phyloP scores from a whole-genome alignment of 2,113 vertebrate genomes.

The Collichthys lucidus region DNA sequence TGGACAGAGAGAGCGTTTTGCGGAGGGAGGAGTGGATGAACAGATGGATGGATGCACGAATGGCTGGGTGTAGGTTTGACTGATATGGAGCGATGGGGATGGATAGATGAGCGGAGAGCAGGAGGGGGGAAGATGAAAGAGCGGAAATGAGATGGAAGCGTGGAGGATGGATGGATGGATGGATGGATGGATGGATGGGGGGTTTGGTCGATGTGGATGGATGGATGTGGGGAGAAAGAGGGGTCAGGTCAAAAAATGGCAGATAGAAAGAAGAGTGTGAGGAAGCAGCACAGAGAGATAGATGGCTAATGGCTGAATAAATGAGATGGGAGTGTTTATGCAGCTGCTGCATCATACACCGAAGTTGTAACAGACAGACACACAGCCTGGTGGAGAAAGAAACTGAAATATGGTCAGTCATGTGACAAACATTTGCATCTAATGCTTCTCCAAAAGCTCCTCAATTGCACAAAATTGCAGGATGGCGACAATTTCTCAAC shows the following conservation, averaged over 20 bases:
- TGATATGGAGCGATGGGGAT: conserved; percentile 12
- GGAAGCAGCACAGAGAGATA: neutral
- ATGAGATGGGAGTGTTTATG: conserved; percentile 40
- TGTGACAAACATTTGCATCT: conserved; percentile 27
- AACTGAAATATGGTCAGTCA: neutral
- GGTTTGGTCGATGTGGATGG: neutral
- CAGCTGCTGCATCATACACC: conserved; percentile 16
- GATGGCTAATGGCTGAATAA: conserved; percentile 31
- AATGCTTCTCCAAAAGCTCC: neutral
- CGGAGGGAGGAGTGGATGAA: conserved; percentile 10
- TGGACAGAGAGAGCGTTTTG: conserved; percentile 29
- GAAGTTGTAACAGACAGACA: neutral
- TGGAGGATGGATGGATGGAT: neutral
- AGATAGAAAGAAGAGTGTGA: conserved; percentile 19
- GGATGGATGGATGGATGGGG: conserved; percentile 26
- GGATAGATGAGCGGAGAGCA: conserved; percentile 37
- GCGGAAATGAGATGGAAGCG: conserved; percentile 43
- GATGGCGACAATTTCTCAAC: conserved; percentile 22
- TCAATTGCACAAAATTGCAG: neutral
- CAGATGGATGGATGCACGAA: conserved; percentile 39
- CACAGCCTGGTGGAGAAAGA: neutral
- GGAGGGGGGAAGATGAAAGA: conserved; percentile 9
- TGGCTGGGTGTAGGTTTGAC: conserved; percentile 28
- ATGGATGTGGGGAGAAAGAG: conserved; percentile 41
- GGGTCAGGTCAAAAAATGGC: conserved; percentile 36